Evolutionary conservation across 2,797 vertebrate genomes (phyloP), one percentile per base, ranked within the genome.

Genomic region (Ciconia nigra): DNA sequence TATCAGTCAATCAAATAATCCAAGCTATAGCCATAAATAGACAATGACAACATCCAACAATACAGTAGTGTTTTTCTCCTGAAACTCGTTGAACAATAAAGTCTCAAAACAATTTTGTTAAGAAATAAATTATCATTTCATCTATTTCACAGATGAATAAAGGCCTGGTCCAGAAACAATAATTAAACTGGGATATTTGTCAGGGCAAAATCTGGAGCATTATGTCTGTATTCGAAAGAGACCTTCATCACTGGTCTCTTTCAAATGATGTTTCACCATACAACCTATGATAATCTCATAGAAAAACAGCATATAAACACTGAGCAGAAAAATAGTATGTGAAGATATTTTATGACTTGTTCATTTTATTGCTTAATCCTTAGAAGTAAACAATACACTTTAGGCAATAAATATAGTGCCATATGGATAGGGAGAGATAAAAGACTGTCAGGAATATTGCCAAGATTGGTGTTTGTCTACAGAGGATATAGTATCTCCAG

Each of bases 401-500:
- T 47, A 94, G 81, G 86, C 84, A 94, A 86, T 79, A 94, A 91
- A 88, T 70, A 82, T 15, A 90, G 47, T 67, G 55, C 70, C 90
- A 87, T 93, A 94, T 67, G 85, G 93, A 84, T 82, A 87, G n/a
- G 21, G 83, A 96, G 57, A 94, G 70, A 95, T 91, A 76, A 96
- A 97, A 90, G 80, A 57, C 83, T 61, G 46, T 46, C 80, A 91
- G 90, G 91, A 95, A 73, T 86, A 70, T 66, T 93, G 93, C 94
- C 93, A 93, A 71, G 70, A 58, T 18, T 91, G 83, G 66, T 79
- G 70, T 89, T 95, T 80, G 86, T 93, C 80, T 83, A 39, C 52
- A 90, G 80, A 93, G 86, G 59, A 90, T 90, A 81, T 35, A 76
- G 59, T 41, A 84, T 82, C 63, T 69, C 86, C 73, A 72, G 73